These are phyloP conservation scores for Odontamblyopus rebecca DNA, from an alignment of 2,797 vertebrate genomes.

Conservation along the genomic window DNA sequence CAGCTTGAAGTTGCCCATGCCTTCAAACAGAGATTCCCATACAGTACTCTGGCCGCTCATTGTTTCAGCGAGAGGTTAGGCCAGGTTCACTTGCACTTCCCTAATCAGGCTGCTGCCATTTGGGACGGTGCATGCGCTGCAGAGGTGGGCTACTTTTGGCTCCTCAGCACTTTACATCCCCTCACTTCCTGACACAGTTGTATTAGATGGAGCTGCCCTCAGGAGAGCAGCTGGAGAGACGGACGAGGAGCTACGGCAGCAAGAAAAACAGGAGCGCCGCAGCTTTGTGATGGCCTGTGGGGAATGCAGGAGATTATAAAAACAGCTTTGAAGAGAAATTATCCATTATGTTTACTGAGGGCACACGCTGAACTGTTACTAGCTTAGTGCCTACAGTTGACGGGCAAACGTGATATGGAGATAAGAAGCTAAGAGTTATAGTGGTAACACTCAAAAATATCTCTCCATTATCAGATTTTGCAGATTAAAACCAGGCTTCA, in stretches of 20 bases:
- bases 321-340: constrained; percentile 74
- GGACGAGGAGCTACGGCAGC: constrained; percentile 66
- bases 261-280: constrained; percentile 36
- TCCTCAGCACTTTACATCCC: constrained; percentile 92
- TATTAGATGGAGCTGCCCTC: constrained; percentile 77
- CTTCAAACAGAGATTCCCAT: neutral
- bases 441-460: constrained; percentile 43
- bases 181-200: constrained; percentile 86
- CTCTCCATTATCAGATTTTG: constrained; percentile 43
- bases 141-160: constrained; percentile 86
- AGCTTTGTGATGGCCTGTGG: constrained; percentile 72
- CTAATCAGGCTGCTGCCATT: constrained; percentile 64
- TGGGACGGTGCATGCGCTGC: constrained; percentile 73
- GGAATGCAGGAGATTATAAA: constrained; percentile 71
- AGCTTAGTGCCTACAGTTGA: constrained; percentile 46
- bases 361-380: constrained; percentile 52
- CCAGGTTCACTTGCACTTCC: constrained; percentile 51
- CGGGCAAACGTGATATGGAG: constrained; percentile 49
- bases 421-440: constrained; percentile 46
- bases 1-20: neutral
- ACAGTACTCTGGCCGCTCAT: neutral
- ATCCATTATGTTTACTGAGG: constrained; percentile 76
- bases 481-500: constrained; percentile 45
- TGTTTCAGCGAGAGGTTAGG: constrained; percentile 34
- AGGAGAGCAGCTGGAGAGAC: constrained; percentile 68